These are phyloP conservation scores for Vespertilio murinus DNA, from an alignment of 2,797 vertebrate species.

Conservation along the genomic window DNA sequence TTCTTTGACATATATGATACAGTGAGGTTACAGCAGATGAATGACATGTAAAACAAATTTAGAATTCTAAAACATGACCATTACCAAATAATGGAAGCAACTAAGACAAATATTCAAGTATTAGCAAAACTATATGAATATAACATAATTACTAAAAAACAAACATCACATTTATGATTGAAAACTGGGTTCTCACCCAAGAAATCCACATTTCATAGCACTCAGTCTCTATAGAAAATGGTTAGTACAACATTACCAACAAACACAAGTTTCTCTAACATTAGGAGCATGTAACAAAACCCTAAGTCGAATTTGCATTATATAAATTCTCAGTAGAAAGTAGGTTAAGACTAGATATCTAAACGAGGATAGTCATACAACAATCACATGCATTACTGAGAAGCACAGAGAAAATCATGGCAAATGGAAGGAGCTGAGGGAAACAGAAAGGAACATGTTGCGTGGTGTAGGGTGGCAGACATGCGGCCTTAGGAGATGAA, in stretches of 20 bases:
- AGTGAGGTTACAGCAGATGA: not conserved
- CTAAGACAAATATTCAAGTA: not conserved
- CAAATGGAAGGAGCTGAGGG: not conserved
- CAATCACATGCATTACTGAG: not conserved
- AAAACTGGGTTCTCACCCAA: not conserved
- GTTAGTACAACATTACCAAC: not conserved
- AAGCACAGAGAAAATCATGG: not conserved
- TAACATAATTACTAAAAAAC: not conserved
- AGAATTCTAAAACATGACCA: conserved; percentile 23
- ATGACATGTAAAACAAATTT: conserved; percentile 5
- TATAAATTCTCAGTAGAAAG: not conserved
- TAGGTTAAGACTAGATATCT: not conserved
- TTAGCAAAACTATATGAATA: not conserved
- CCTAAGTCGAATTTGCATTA: not conserved
- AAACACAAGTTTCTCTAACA: not conserved
- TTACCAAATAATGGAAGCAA: not conserved
- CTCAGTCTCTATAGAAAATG: not conserved
- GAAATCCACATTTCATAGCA: not conserved
- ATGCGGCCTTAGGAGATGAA: not conserved
- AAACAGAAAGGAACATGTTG: not conserved
- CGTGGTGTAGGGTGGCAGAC: not conserved
- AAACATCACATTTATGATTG: not conserved
- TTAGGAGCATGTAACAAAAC: not conserved
- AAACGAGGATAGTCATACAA: not conserved
- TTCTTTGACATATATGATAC: not conserved